phyloP scores from a whole-genome alignment of 2,888 invertebrate genomes.

The Habrosyne pyritoides region DNA sequence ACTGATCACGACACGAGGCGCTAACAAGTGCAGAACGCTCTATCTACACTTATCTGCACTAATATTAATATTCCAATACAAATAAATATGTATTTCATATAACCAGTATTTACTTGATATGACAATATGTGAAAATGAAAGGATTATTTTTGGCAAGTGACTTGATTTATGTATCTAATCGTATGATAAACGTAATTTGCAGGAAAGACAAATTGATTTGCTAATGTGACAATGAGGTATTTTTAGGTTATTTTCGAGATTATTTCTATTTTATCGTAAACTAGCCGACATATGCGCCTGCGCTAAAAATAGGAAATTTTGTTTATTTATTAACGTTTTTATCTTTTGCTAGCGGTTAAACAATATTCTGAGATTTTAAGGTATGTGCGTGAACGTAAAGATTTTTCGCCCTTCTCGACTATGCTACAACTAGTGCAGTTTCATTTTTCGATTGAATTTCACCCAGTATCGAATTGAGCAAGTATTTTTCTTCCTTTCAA shows the following conservation, averaged over 20 bases:
- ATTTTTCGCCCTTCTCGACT: too few species aligned
- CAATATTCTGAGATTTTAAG: too few species aligned
- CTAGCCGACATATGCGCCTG: too few species aligned
- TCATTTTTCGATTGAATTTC: too few species aligned
- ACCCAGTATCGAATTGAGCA: too few species aligned
- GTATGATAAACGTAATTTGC: too few species aligned
- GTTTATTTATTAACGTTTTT: too few species aligned
- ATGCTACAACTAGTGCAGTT: too few species aligned
- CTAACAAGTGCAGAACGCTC: conserved; percentile 46
- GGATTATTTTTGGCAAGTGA: neutral
- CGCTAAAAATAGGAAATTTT: too few species aligned
- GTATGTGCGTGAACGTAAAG: too few species aligned
- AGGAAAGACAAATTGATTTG: neutral
- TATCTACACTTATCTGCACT: neutral
- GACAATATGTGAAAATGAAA: neutral
- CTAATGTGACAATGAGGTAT: neutral
- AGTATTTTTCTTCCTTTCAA: too few species aligned
- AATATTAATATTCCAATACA: neutral
- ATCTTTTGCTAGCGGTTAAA: too few species aligned
- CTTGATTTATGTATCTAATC: neutral
- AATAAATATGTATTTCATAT: neutral
- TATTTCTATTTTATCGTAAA: neutral
- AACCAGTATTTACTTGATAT: neutral
- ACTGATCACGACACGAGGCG: conserved; percentile 66
- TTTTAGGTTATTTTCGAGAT: neutral